Conservation (phyloP, 2,797 vertebrate species). For the Pangasius macronema region DNA sequence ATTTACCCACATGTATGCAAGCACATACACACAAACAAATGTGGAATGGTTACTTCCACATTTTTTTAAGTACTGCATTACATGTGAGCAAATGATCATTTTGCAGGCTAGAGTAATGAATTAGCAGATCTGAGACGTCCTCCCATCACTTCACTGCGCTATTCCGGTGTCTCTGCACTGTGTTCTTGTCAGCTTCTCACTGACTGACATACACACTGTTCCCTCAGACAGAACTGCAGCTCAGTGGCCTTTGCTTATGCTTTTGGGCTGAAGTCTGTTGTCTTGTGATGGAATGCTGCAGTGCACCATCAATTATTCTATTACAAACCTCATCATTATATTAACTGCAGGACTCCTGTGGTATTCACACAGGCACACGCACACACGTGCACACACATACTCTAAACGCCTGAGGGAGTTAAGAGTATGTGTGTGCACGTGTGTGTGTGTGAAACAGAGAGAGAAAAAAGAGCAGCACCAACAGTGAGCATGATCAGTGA, state of each 20-base stretch:
- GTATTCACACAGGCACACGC: conserved; percentile 15
- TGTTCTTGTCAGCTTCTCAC: conserved; percentile 8
- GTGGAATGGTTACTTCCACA: background rate
- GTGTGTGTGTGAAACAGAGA: background rate
- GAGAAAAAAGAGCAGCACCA: conserved; percentile 8
- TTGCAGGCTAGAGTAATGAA: background rate
- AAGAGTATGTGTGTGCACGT: background rate
- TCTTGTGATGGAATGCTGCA: conserved; percentile 41
- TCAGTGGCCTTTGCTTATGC: background rate
- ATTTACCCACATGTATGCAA: conserved; percentile 49
- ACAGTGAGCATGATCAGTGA: conserved; percentile 8
- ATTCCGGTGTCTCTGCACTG: conserved; percentile 5
- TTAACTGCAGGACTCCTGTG: conserved; percentile 40
- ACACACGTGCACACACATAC: too few relatives aligned
- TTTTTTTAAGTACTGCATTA: background rate
- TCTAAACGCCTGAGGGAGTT: too few relatives aligned
- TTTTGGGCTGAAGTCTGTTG: conserved; percentile 16
- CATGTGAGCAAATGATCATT: background rate
- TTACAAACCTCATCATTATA: conserved; percentile 54
- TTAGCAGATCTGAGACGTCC: conserved; percentile 7
- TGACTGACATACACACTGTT: conserved; percentile 12
- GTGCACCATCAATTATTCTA: conserved; percentile 50
- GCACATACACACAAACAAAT: conserved; percentile 17
- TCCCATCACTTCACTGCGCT: background rate
- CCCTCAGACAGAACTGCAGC: conserved; percentile 2